phyloP scores from a whole-genome alignment of 2,113 vertebrate species.

The Micronycteris hirsuta region DNA sequence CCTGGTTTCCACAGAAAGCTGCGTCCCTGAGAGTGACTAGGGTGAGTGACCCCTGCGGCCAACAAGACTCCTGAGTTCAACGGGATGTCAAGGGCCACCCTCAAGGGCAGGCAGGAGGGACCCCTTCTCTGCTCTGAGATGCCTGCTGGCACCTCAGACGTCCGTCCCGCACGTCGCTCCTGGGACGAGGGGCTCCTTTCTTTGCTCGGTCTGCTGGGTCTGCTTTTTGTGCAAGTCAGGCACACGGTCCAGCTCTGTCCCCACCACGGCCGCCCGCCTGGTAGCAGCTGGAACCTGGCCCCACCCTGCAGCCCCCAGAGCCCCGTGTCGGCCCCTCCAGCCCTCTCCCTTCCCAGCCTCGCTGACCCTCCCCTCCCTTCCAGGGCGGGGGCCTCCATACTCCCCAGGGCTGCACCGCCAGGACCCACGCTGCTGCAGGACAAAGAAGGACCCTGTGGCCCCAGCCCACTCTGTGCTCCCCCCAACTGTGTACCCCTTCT shows the following conservation, averaged over 20 bases:
- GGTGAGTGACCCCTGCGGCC: not conserved
- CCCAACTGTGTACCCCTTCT: fast-evolving
- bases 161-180: not conserved
- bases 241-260: not conserved
- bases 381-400: not conserved
- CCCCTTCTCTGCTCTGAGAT: not conserved
- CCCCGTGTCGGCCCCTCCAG: not conserved
- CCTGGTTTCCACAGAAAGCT: not conserved
- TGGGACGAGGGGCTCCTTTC: not conserved
- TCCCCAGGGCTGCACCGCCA: not conserved
- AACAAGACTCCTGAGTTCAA: not conserved
- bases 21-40: not conserved
- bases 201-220: not conserved
- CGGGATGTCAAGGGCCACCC: not conserved
- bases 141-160: not conserved
- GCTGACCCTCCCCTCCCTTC: not conserved
- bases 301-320: not conserved
- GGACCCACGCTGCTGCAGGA: not conserved
- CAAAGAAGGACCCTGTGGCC: not conserved
- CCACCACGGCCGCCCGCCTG: not conserved
- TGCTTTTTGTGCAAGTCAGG: not conserved
- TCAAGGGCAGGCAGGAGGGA: not conserved
- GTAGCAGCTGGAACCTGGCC: not conserved
- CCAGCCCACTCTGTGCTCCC: not conserved
- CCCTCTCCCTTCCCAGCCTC: not conserved